Base-by-base conservation (phyloP, 2,113 vertebrate genomes). In the Scartelaos histophorus region DNA sequence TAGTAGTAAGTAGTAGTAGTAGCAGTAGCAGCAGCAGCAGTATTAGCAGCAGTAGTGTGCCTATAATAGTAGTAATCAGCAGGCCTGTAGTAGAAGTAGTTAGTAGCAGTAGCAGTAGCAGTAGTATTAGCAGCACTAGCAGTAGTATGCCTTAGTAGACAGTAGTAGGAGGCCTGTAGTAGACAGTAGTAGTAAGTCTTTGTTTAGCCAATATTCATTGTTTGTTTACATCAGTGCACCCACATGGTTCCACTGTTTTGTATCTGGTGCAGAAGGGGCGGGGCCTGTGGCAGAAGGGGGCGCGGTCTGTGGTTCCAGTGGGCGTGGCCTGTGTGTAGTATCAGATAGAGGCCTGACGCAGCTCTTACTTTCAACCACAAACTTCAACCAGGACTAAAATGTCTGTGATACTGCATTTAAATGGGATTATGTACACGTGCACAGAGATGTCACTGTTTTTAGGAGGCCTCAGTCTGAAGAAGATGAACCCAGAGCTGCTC, bases 301-400 rank as follows among this genome's bases (percentile, higher is more conserved):
- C 2, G 58, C 6, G 16, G 58, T 29, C 25, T 25, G 25, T 3
- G 5, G 15, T 7, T 19, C 2, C 6, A n/a, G 60, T 62, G 60
- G 60, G 60, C 60, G 61, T 64, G 61, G 17, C 35, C 17, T n/a
- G 16, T 12, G 16, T 64, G 58, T 34, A 13, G 61, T 4, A 38
- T 64, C 29, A 64, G 61, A 64, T 64, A 38, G 61, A 64, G 34
- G 9, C 29, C 61, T 38, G 61, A 64, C 61, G 16, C 61, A 43
- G 61, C 61, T 64, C 34, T 38, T 9, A 64, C 61, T 64, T 43
- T 43, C 61, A 64, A 17, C 12, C 34, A 38, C 7, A 16, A 43
- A 12, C 17, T 12, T n/a, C 16, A 35, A 3, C 29, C 35, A 7
- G 7, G 2, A 16, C 47, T 19, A 5, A 49, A 49, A 49, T 5